Conservation (phyloP, 2,888 invertebrate species). For the Diaperis boleti region DNA sequence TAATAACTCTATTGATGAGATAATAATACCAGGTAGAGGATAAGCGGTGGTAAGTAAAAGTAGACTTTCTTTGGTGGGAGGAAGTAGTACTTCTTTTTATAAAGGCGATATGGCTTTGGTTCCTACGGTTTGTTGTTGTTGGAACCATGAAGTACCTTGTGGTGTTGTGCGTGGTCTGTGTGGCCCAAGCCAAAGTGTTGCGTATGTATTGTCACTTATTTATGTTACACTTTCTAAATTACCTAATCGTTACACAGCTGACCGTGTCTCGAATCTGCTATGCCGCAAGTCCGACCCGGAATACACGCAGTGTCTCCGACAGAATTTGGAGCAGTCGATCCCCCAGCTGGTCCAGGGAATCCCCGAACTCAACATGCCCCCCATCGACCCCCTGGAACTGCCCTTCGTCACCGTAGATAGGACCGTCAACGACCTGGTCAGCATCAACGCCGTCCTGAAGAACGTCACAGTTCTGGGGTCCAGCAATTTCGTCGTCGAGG, state of each 20-base stretch:
- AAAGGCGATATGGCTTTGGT: slow-evolving; percentile 4
- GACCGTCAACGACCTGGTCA: slow-evolving; percentile 75
- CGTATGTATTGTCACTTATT: slow-evolving; percentile 42
- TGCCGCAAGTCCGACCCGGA: slow-evolving; percentile 76
- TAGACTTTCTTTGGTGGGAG: not conserved
- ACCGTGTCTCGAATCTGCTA: slow-evolving; percentile 70
- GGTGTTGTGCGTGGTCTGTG: slow-evolving; percentile 32
- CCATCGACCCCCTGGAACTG: slow-evolving; percentile 77
- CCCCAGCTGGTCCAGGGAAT: slow-evolving; percentile 74
- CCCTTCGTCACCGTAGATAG: slow-evolving; percentile 78
- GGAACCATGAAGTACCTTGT: slow-evolving; percentile 42
- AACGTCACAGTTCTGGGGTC: slow-evolving; percentile 76
- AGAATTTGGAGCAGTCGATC: slow-evolving; percentile 72
- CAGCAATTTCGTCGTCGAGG: slow-evolving; percentile 74
- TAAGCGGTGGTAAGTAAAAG: not conserved
- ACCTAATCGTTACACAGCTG: slow-evolving; percentile 74
- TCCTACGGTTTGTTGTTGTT: too few relatives aligned
- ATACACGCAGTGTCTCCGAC: slow-evolving; percentile 72
- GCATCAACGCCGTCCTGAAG: slow-evolving; percentile 75
- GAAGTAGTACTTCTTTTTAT: slow-evolving; percentile 15
- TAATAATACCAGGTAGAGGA: not conserved
- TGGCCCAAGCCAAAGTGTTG: slow-evolving; percentile 37
- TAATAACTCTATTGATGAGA: not conserved
- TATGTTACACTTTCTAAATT: too few relatives aligned
- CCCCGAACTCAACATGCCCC: slow-evolving; percentile 76